Base-by-base conservation (phyloP, 2,888 invertebrate genomes). In the Tubulanus polymorphus region DNA sequence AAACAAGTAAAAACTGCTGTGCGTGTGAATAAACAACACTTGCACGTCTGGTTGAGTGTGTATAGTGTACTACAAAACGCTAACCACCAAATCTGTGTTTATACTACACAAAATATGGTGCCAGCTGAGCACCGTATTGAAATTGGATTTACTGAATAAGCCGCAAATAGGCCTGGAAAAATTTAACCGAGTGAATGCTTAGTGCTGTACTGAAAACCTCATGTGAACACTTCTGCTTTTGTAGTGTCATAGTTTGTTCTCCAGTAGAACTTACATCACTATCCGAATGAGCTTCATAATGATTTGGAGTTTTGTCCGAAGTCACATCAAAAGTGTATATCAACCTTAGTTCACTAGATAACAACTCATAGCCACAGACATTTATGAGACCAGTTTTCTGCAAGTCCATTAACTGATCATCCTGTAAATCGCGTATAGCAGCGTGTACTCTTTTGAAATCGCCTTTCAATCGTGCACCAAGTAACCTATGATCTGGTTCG, bases 401-500 rank as follows among this genome's bases (percentile, higher is more conserved):
- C 81, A 69, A 87, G 58, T 85, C 82, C 74, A 90, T 89, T 67
- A 97, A 86, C 71, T 94, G 86, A 0, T 81, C 81, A 58, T 76
- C 73, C 0, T 69, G 64, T 57, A 79, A 62, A 10, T 58, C 51
- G 78, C 91, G 91, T 58, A 99, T 87, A 10, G 86, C 88, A 62
- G 87, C 85, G 55, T 87, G 88, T 0, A 97, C 89, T 27, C 86
- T 84, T 80, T 96, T 96, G 68, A 95, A 92, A 68, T 91, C 90
- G 2, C 88, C 87, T 79, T 95, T 95, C 37, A 96, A 82, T 57
- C 93, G 85, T 12, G 88, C 85, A 0, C 97, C 99, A 12, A 96
- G 84, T 28, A 87, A 82, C 81, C 92, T 94, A 78, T 93, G 92
- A 80, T 99, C 94, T 0, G 96, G 94, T 74, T 97, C 95, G 0